Evolutionary conservation across 2,797 vertebrate genomes (phyloP), one percentile per base, ranked within the genome.

Genomic region (Amniataba percoides): DNA sequence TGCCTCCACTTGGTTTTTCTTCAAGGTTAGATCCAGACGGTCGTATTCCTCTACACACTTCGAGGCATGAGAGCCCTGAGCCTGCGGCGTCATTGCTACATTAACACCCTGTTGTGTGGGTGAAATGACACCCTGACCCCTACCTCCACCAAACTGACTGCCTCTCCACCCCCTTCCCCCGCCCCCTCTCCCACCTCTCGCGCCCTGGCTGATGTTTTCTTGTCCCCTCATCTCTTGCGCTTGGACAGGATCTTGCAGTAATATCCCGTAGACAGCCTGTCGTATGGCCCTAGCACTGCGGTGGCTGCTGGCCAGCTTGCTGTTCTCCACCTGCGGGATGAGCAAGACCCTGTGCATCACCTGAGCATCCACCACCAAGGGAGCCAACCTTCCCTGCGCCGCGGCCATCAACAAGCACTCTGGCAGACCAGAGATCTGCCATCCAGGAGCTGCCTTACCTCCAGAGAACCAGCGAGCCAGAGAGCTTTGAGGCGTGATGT

Each of bases 261-360:
- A 93, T 48, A 99, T 92, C 27, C 96, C 95, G 36, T 99, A 99
- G 42, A 98, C 90, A 23, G 93, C 89, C 55, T 94, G 96, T 1
- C 98, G 97, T 84, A 99, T 95, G 71, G 94, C 88, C 85, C 88
- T 74, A 18, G 97, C 93, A 1, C 91, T 27, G 25, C 79, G 69
- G 25, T 99, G 96, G 56, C 97, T 97, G 49, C 96, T 97, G 16
- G 94, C 77, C 18, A 88, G 92, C 82, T 90, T 95, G 89, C 95
- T 95, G 87, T 98, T 96, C 89, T 99, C 98, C 68, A 99, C 98
- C 79, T 99, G 98, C 0, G 94, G 92, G 0, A 93, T 89, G 18
- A 99, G 96, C 77, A 99, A 82, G 23, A 94, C 95, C 61, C 95
- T 95, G 42, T 63, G 94, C 59, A 97, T 94, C 3, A 97, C 86